Conservation (phyloP, 2,888 invertebrate genomes). For the Dynastes grantii region DNA sequence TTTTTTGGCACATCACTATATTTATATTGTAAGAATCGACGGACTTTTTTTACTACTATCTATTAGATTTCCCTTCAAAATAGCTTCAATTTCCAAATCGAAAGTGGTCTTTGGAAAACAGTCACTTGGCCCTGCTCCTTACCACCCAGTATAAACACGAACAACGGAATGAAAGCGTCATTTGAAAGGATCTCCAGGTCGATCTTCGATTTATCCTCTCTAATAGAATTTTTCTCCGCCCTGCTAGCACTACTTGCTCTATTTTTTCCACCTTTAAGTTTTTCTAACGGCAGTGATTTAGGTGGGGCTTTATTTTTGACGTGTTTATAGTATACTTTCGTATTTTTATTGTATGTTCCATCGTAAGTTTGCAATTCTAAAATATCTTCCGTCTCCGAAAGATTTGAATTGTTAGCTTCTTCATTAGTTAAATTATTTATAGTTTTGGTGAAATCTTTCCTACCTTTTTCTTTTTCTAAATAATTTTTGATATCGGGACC, state of each 20-base stretch:
- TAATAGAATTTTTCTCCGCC: slow-evolving; percentile 70
- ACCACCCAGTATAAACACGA: slow-evolving; percentile 84
- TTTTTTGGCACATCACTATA: slow-evolving; percentile 46
- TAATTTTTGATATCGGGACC: slow-evolving; percentile 76
- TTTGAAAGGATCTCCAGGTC: slow-evolving; percentile 59
- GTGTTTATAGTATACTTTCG: slow-evolving; percentile 65
- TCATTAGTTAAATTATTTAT: slow-evolving; percentile 78
- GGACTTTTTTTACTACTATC: neutral
- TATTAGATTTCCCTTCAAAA: slow-evolving; percentile 61
- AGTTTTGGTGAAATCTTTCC: slow-evolving; percentile 67
- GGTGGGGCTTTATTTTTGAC: slow-evolving; percentile 68
- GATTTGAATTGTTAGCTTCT: slow-evolving; percentile 68
- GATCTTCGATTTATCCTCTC: slow-evolving; percentile 61
- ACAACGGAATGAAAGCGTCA: slow-evolving; percentile 73
- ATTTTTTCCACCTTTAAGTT: slow-evolving; percentile 61
- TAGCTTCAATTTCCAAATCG: slow-evolving; percentile 84
- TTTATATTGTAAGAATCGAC: slow-evolving; percentile 28
- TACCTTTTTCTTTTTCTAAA: slow-evolving; percentile 59
- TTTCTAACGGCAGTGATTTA: slow-evolving; percentile 71
- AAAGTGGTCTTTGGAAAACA: slow-evolving; percentile 82
- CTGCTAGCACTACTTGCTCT: slow-evolving; percentile 76
- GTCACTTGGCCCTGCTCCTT: slow-evolving; percentile 86
- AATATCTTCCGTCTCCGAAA: slow-evolving; percentile 59
- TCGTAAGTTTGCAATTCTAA: slow-evolving; percentile 67
- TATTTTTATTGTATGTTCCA: slow-evolving; percentile 64